Percentiles rank a stretch among this genome's conserved stretches.
These are phyloP conservation scores for Monopterus albus DNA, from an alignment of 2,113 vertebrate species.

Conservation along the genomic window DNA sequence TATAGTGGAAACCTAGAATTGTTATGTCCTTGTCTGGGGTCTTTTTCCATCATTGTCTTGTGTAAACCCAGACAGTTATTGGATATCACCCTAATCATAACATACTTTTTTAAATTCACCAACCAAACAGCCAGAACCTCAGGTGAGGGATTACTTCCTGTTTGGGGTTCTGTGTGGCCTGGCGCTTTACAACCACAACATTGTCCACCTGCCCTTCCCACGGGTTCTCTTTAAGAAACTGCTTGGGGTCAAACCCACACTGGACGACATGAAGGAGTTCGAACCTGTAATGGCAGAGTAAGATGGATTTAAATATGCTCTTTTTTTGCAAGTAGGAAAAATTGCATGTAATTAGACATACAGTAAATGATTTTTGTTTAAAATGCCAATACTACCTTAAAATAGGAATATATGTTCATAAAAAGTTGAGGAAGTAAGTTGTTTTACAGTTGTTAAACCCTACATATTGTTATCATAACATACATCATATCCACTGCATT, in stretches of 20 bases:
- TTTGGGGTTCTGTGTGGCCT: slow-evolving; percentile 83
- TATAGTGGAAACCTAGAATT: background rate
- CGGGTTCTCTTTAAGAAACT: slow-evolving; percentile 82
- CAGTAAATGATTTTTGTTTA: too few species aligned
- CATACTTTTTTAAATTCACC: background rate
- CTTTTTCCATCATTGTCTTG: background rate
- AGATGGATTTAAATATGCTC: slow-evolving; percentile 18
- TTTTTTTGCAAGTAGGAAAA: background rate
- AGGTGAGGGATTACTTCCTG: slow-evolving; percentile 79
- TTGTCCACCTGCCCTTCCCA: slow-evolving; percentile 76
- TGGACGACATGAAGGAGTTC: slow-evolving; percentile 81
- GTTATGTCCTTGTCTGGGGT: background rate
- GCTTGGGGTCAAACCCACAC: slow-evolving; percentile 66
- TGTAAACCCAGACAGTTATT: background rate
- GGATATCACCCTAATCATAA: background rate
- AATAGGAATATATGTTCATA: too few species aligned
- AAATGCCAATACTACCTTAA: too few species aligned
- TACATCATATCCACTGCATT: too few species aligned
- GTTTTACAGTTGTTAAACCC: too few species aligned
- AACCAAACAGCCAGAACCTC: slow-evolving; percentile 58
- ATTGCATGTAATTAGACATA: background rate
- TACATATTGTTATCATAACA: too few species aligned
- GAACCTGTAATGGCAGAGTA: slow-evolving; percentile 71
- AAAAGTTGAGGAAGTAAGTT: too few species aligned
- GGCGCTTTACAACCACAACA: slow-evolving; percentile 73